phyloP scores from a whole-genome alignment of 2,888 invertebrate species.

The Sturmia bella region DNA sequence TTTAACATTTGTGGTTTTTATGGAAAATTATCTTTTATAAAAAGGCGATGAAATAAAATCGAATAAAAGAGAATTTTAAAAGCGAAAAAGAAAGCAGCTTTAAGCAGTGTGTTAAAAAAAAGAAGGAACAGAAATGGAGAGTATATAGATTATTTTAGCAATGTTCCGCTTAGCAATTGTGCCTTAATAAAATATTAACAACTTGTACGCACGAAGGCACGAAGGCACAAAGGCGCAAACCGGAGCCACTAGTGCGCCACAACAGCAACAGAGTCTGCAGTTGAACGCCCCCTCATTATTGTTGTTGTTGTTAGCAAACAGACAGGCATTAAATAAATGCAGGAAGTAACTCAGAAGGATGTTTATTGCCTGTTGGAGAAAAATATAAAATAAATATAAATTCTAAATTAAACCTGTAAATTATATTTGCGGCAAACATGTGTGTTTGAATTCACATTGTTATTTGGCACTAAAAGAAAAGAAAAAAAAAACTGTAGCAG shows the following conservation, averaged over 20 bases:
- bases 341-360: constrained; percentile 2
- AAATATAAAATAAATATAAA: constrained; percentile 12
- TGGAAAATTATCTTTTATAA: constrained; percentile 76
- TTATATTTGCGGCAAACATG: constrained; percentile 27
- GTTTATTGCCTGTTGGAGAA: background rate
- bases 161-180: constrained; percentile 11
- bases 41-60: constrained; percentile 54
- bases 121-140: background rate
- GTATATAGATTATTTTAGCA: constrained; percentile 7
- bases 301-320: constrained; percentile 19
- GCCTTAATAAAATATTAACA: constrained; percentile 63
- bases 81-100: background rate
- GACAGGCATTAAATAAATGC: background rate
- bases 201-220: constrained; percentile 10
- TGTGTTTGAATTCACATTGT: background rate
- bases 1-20: constrained; percentile 78
- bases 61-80: constrained; percentile 6
- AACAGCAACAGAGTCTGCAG: background rate
- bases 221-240: background rate
- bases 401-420: constrained; percentile 38
- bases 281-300: constrained; percentile 39
- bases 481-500: too few species aligned
- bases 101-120: background rate
- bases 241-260: background rate
- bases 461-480: too few species aligned